Base-by-base conservation (phyloP, 1,140 invertebrate genomes). In the Drosophila parabipectinata region DNA sequence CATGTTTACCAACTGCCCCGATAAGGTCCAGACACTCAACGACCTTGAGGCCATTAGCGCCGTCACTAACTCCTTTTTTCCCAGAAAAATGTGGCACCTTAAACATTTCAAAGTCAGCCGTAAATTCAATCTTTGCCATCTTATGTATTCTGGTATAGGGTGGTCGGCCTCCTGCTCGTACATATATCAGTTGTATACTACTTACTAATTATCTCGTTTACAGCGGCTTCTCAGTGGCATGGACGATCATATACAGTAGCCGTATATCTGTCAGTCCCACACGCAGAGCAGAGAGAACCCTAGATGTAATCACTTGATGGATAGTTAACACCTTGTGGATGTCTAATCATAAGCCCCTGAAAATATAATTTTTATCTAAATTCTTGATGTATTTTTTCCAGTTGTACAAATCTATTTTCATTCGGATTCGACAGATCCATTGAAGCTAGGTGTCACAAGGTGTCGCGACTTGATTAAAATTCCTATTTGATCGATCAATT, bases 61-160 rank as follows among this genome's bases (percentile, higher is more conserved):
- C 32, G 15, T 41, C 50, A 9, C 37, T n/a, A 30, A 57, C 64
- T 69, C 67, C 67, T 28, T 51, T 61, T 47, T 56, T 52, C 71
- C 50, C 26, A 54, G 68, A 50, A 73, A 9, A 47, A 34, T 39
- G 21, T 30, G 30, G 18, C 57, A 61, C 50, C 45, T 51, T 34
- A 73, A 63, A 63, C 58, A 63, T 52, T 37, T 73, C 69, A 73
- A 55, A 56, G 58, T 51, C 69, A 73, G 34, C 21, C 37, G 32
- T 45, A 44, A 44, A 44, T 15, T 37, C 47, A 24, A 30, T 56
- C 28, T 15, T 14, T 55, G 15, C 58, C 53, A 15, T 30, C 18
- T 63, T 47, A 15, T 50, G 34, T n/a, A 3, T 37, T 37, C 34
- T 28, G 7, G 26, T 28, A 28, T 66, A 64, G 60, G 61, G 61